Evolutionary conservation across 30 jellyfish, hydroid and myxozoan genomes (phyloP), one percentile per base, ranked within the genome.

Genomic region (Aurelia sp.): DNA sequence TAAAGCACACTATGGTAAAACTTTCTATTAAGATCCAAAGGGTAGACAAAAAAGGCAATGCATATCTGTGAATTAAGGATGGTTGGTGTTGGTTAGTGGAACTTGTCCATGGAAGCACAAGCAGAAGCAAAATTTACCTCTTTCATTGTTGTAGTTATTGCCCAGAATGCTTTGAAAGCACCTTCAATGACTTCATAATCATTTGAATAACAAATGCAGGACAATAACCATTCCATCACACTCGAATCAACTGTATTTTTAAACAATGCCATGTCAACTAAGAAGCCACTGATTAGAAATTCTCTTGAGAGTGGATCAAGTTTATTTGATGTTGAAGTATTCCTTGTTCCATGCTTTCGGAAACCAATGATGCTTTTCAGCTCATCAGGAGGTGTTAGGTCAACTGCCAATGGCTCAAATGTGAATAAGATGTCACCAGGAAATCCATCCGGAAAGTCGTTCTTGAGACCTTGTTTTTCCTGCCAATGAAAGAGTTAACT

Each of bases 361-460:
- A 73, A 5, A 18, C 84, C 93, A 76, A 73, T 66, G 22, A 84
- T 65, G 11, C 48, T 65, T 47, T 22, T 63, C 47, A 84, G 18
- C 17, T 12, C 51, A 2, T 13, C 76, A 1, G 93, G 93, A 71
- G 83, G 47, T 13, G 27, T 37, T 35, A 73, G 67, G 27, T 59
- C 75, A 15, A 51, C 74, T 37, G 81, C 22, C 0, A 5, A 5
- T 47, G 81, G 76, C 50, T 59, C 35, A 40, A 61, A 37, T 16
- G 47, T 44, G 75, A 84, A 84, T 16, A 73, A 17, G 11, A 17
- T 21, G 16, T 71, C 93, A 33, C 93, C 93, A n/a, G 81, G 87
- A 18, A 57, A 84, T 21, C 87, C 93, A 84, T 84, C 93, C 10
- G 74, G 80, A 62, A 84, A 84, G 31, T 84, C 93, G 31, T 84